Percentiles rank a stretch among this genome's conserved stretches.
Evolutionary conservation across 1,140 invertebrate genomes (phyloP).

Genomic region (Lepidotrigona ventralis): DNA sequence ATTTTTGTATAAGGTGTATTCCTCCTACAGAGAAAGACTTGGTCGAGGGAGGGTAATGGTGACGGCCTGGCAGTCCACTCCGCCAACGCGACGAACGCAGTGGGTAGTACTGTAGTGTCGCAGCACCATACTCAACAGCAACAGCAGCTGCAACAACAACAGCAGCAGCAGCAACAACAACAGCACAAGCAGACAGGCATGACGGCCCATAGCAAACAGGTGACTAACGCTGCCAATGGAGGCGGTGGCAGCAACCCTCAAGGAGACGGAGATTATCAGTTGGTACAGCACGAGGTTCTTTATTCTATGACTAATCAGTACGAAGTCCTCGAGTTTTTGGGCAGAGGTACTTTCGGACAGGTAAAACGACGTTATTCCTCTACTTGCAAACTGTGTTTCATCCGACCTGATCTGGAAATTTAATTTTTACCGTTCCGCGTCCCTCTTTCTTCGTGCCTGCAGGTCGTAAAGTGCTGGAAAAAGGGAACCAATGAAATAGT

Average conservation of each 20-base stretch:
- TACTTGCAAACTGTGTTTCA: rapidly evolving
- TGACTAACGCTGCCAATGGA: slow-evolving; percentile 77
- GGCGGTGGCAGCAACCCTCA: slow-evolving; percentile 85
- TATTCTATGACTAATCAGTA: slow-evolving; percentile 96
- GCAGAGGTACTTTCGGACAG: slow-evolving; percentile 99
- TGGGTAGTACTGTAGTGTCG: slow-evolving; percentile 74
- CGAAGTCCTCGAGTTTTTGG: slow-evolving; percentile 99
- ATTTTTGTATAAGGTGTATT: slow-evolving; percentile 63
- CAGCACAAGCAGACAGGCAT: slow-evolving; percentile 79
- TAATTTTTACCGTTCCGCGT: no score
- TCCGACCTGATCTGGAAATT: no score
- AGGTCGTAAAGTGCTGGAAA: slow-evolving; percentile 99
- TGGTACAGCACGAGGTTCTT: slow-evolving; percentile 98
- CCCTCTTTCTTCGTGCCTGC: not conserved
- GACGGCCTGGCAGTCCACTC: slow-evolving; percentile 78
- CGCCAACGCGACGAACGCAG: slow-evolving; percentile 71
- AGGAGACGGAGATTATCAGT: slow-evolving; percentile 97
- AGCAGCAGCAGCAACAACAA: slow-evolving; percentile 72
- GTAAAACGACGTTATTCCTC: slow-evolving; percentile 69
- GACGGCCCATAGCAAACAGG: slow-evolving; percentile 89
- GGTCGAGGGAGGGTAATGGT: slow-evolving; percentile 84
- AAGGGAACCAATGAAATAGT: slow-evolving; percentile 99
- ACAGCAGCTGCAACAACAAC: slow-evolving; percentile 68
- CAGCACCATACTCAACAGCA: slow-evolving; percentile 72
- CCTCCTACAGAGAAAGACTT: slow-evolving; percentile 82